These are phyloP conservation scores for Pangasius krempfi DNA, from an alignment of 2,797 vertebrate species.

Conservation along the genomic window DNA sequence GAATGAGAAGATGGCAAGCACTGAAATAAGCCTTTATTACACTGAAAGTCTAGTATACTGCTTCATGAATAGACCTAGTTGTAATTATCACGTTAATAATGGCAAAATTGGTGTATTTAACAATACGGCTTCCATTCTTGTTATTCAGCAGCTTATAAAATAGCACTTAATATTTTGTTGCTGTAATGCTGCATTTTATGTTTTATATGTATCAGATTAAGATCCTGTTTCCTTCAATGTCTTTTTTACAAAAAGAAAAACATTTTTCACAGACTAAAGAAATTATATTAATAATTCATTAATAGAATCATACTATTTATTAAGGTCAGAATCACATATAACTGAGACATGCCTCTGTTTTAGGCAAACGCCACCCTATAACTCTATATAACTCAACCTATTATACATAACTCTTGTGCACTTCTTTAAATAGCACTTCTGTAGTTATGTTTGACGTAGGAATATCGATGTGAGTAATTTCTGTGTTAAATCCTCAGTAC, in stretches of 20 bases:
- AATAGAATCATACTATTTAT: background rate
- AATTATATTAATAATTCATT: background rate
- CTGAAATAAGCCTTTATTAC: background rate
- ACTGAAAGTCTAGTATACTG: background rate
- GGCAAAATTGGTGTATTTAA: background rate
- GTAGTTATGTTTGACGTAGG: background rate
- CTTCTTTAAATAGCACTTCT: background rate
- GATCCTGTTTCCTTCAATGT: background rate
- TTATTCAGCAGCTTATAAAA: background rate
- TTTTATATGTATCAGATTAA: background rate
- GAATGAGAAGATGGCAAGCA: background rate
- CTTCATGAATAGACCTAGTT: background rate
- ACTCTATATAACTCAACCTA: background rate
- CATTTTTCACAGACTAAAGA: background rate
- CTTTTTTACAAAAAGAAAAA: background rate
- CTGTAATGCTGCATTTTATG: background rate
- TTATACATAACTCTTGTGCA: background rate
- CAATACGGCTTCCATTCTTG: background rate
- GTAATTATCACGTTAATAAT: background rate
- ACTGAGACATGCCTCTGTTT: background rate
- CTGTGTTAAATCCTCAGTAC: background rate
- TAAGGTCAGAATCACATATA: background rate
- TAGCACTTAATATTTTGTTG: background rate
- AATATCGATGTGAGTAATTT: background rate
- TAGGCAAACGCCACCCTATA: background rate